A percentile compares a stretch with the other conserved stretches of the same genome.
These are phyloP conservation scores for Drosophila sucinea DNA, from an alignment of 1,140 invertebrate genomes.

Conservation along the genomic window DNA sequence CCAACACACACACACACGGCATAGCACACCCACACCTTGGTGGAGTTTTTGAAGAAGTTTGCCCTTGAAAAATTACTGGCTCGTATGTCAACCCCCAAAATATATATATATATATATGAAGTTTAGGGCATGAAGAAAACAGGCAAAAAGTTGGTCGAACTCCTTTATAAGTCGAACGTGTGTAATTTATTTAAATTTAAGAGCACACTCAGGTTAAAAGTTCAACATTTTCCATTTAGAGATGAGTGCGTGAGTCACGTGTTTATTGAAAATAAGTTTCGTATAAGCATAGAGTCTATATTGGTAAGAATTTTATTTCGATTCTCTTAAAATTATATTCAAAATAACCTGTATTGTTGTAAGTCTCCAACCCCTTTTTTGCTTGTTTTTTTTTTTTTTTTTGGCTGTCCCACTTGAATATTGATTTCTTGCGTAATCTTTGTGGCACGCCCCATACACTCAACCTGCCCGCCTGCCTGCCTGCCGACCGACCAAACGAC, in stretches of 20 bases:
- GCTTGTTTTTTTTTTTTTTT: not conserved
- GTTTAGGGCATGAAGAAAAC: slow-evolving; percentile 15
- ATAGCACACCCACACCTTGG: slow-evolving; percentile 45
- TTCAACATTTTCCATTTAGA: slow-evolving; percentile 29
- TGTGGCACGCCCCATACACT: slow-evolving; percentile 63
- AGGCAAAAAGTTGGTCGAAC: slow-evolving; percentile 32
- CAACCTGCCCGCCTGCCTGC: not conserved
- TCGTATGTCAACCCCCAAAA: slow-evolving; percentile 66
- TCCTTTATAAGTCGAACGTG: slow-evolving; percentile 67
- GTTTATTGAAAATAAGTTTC: too few species aligned
- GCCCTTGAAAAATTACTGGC: slow-evolving; percentile 75
- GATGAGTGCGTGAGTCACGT: slow-evolving; percentile 4
- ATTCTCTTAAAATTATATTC: too few species aligned
- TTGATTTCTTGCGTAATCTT: slow-evolving; percentile 81
- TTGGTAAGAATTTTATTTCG: too few species aligned
- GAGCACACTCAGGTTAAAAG: slow-evolving; percentile 28
- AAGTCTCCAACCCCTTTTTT: slow-evolving; percentile 52
- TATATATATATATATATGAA: not conserved
- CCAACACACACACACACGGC: slow-evolving; percentile 38
- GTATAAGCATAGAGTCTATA: too few species aligned
- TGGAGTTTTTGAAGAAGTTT: slow-evolving; percentile 57
- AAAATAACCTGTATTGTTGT: not conserved
- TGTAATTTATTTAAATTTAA: slow-evolving; percentile 81
- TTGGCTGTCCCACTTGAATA: slow-evolving; percentile 62
- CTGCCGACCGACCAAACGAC: not conserved